Evolutionary conservation across 2,797 vertebrate species (phyloP).

Genomic region (Dendrocincla fuliginosa): DNA sequence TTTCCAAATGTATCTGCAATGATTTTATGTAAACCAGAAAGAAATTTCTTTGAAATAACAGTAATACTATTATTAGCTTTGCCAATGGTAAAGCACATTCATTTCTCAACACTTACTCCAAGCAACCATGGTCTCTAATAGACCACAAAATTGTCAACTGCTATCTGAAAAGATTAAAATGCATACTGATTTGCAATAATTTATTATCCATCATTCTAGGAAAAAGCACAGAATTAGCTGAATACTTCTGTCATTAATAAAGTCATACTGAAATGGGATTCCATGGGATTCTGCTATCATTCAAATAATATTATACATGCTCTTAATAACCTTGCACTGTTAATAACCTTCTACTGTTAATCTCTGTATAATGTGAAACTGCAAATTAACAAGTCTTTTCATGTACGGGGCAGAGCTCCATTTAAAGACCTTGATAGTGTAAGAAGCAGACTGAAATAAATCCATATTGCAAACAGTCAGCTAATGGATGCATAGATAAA

Average conservation of each 20-base stretch:
- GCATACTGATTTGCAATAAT: slow-evolving; percentile 24
- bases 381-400: slow-evolving; percentile 50
- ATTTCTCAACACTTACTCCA: background rate
- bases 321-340: slow-evolving; percentile 61
- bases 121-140: background rate
- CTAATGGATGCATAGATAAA: background rate
- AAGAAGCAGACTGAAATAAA: slow-evolving; percentile 37
- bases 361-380: slow-evolving; percentile 35
- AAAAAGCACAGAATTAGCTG: slow-evolving; percentile 19
- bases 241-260: background rate
- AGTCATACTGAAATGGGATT: slow-evolving; percentile 45
- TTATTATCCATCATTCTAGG: slow-evolving; percentile 10
- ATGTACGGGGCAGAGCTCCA: slow-evolving; percentile 32
- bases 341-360: slow-evolving; percentile 56
- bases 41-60: background rate
- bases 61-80: background rate
- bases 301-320: slow-evolving; percentile 47
- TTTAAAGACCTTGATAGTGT: slow-evolving; percentile 26
- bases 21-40: background rate
- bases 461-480: slow-evolving; percentile 5
- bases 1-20: background rate
- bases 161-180: slow-evolving; percentile 36
- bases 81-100: background rate
- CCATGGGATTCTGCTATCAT: background rate
- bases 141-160: background rate